Conservation (phyloP, 1,140 invertebrate species). For the Drosophila triauraria region DNA sequence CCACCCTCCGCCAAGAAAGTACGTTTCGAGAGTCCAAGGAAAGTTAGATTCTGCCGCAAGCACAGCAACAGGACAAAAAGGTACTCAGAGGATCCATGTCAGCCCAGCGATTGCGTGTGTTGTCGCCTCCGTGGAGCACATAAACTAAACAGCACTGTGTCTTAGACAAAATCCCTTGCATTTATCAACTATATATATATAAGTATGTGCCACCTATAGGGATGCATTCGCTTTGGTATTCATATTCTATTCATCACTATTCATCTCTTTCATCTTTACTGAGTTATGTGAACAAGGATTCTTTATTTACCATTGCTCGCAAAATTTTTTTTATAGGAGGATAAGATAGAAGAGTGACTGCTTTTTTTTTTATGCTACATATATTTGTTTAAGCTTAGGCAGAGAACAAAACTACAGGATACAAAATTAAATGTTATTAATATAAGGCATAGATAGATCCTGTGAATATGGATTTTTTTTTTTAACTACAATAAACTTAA, state of each 20-base stretch:
- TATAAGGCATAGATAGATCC: too few species aligned
- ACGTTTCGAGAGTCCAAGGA: neutral
- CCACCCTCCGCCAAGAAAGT: neutral
- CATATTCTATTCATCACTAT: neutral
- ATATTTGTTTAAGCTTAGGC: too few species aligned
- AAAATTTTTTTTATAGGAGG: neutral
- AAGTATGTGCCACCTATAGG: too few species aligned
- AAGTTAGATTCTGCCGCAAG: conserved; percentile 18
- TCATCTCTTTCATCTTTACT: neutral
- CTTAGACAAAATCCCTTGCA: neutral
- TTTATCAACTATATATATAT: too few species aligned
- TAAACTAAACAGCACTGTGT: conserved; percentile 1
- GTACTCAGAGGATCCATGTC: neutral
- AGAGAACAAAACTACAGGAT: too few species aligned
- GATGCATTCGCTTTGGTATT: too few species aligned
- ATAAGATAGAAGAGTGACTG: too few species aligned
- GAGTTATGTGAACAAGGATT: neutral
- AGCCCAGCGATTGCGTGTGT: conserved; percentile 22
- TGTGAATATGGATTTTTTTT: too few species aligned
- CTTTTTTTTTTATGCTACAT: too few species aligned
- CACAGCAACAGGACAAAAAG: conserved; percentile 10
- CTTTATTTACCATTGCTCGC: neutral
- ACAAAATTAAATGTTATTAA: too few species aligned
- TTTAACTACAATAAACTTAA: too few species aligned
- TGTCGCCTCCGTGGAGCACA: conserved; percentile 40